Evolutionary conservation across 2,113 vertebrate genomes (phyloP).

Genomic region (Cyprinodon tularosa): DNA sequence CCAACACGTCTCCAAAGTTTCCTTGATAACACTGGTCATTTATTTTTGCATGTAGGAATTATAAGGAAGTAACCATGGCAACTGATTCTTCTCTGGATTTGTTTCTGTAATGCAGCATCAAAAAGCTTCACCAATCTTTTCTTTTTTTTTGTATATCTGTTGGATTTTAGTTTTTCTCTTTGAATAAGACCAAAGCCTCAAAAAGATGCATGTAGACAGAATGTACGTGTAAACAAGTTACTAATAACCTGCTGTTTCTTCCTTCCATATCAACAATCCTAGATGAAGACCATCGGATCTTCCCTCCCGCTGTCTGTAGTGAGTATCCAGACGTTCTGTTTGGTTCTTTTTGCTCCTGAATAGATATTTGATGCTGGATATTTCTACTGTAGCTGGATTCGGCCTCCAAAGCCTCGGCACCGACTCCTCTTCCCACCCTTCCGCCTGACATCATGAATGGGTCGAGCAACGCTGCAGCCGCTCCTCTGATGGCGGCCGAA

Average conservation of each 20-base stretch:
- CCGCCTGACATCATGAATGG: constrained; percentile 58
- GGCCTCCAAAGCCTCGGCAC: constrained; percentile 60
- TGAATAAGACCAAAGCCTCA: no score
- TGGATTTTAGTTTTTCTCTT: no score
- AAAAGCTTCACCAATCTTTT: no score
- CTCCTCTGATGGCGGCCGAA: constrained; percentile 68
- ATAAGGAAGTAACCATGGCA: no score
- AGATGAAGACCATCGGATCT: constrained; percentile 82
- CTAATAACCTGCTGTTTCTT: neutral
- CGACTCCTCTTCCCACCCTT: constrained; percentile 63
- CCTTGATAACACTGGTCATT: no score
- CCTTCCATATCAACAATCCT: neutral
- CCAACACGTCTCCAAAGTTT: no score
- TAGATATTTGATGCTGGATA: neutral
- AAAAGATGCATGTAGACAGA: no score
- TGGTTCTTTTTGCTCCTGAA: neutral
- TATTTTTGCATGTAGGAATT: no score
- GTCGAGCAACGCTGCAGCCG: neutral
- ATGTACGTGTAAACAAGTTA: no score
- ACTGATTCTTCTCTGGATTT: no score
- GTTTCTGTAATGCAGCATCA: no score
- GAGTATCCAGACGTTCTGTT: constrained; percentile 28
- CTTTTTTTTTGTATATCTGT: no score
- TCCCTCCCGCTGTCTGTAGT: constrained; percentile 73
- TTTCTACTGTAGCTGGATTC: constrained; percentile 55